phyloP scores from a whole-genome alignment of 2,888 invertebrate species.

The Rhagonycha lutea region DNA sequence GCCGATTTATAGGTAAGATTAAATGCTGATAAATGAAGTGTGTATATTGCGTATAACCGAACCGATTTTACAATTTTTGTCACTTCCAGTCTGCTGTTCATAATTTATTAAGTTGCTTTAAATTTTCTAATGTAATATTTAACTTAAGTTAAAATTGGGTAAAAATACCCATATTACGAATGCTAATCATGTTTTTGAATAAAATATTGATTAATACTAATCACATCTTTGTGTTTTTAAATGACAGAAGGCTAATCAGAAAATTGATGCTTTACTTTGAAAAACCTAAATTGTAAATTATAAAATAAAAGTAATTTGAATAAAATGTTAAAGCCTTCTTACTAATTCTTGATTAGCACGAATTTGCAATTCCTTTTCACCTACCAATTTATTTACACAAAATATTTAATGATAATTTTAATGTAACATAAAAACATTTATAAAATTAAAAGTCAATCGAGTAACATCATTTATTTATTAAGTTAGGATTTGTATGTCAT shows the following conservation, averaged over 20 bases:
- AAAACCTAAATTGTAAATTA: not conserved
- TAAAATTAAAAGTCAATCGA: too few species aligned
- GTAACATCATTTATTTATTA: too few species aligned
- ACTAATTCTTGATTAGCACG: not conserved
- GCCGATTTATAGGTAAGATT: constrained; percentile 83
- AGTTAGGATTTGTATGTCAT: not conserved
- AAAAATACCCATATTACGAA: not conserved
- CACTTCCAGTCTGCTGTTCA: not conserved
- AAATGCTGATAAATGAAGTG: not conserved
- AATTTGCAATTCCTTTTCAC: not conserved
- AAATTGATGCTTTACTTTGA: too few species aligned
- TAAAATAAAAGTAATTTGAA: not conserved
- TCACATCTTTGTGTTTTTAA: not conserved
- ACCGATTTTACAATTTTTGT: not conserved
- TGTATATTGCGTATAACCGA: not conserved
- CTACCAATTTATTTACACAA: not conserved
- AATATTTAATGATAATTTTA: not conserved
- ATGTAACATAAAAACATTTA: not conserved
- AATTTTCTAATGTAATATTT: not conserved
- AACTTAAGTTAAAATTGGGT: not conserved
- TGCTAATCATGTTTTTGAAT: not conserved
- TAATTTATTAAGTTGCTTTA: not conserved
- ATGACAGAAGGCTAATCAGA: not conserved
- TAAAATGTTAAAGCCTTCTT: not conserved
- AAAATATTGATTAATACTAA: not conserved